These are phyloP conservation scores for Lepisosteus osseus DNA, from an alignment of 2,113 vertebrate genomes.

Conservation along the genomic window DNA sequence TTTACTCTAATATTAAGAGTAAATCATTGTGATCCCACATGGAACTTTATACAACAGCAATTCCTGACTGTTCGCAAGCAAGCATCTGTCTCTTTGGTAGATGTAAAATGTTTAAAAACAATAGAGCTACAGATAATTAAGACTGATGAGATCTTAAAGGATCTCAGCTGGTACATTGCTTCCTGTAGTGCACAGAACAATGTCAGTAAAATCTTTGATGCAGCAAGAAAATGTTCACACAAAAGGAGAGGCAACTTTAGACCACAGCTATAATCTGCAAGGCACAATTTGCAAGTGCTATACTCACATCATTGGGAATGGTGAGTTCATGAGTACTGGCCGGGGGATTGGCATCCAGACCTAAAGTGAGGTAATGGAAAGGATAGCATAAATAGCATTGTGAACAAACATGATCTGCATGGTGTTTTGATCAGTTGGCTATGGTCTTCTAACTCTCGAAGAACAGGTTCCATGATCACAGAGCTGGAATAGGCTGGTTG, in stretches of 20 bases:
- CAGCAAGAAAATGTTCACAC: background rate
- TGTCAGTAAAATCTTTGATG: background rate
- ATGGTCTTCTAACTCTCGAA: background rate
- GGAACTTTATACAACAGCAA: no score
- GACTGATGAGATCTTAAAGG: no score
- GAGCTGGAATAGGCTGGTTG: no score
- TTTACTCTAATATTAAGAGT: no score
- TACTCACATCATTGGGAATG: conserved; percentile 98
- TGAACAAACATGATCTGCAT: background rate
- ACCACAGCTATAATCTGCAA: background rate
- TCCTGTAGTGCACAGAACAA: no score
- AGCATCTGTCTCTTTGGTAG: no score
- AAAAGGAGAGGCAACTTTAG: conserved; percentile 4
- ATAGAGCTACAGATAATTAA: no score
- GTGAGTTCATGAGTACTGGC: conserved; percentile 98
- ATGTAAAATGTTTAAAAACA: no score
- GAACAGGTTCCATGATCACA: background rate
- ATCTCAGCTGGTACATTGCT: no score
- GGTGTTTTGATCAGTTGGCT: background rate
- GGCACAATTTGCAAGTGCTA: background rate
- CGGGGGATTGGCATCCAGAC: conserved; percentile 91
- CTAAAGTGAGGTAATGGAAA: conserved; percentile 65
- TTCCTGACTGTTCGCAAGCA: no score
- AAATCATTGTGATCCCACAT: no score
- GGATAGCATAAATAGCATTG: conserved; percentile 34